Evolutionary conservation across 1,140 invertebrate species (phyloP), one percentile per base, ranked within the genome.

Genomic region (Rhizoglyphus robini): DNA sequence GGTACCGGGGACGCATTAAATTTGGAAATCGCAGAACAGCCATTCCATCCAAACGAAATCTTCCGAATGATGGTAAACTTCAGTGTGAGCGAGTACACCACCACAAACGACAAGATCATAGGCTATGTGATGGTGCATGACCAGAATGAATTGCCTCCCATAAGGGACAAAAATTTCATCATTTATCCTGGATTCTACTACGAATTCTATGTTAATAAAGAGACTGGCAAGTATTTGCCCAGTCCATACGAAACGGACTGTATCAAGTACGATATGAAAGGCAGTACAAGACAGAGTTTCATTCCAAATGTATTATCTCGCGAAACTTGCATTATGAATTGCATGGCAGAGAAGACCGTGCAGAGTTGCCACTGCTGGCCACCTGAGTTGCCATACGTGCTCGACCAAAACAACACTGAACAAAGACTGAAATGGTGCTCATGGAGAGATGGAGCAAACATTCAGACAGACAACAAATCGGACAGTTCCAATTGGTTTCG

Each of bases 181-280:
- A 31, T 65, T 20, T 65, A 59, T 47, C 64, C 64, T 3, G 64
- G 64, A 4, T 60, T n/a, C 34, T 65, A 46, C 29, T 65, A 65
- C 32, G 64, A 65, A 30, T 41, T 65, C 25, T 65, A 49, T 49
- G 34, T 65, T 29, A 63, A 5, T 1, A 65, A 69, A 59, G 49
- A 69, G 11, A 69, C 64, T 18, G 63, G 57, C 13, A 59, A 66
- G 18, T 47, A 70, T 2, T 41, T 70, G 23, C 65, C 69, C 0
- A 27, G 58, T 23, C 70, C 69, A 0, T 69, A 70, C 25, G 59
- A 62, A 18, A 70, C 69, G 0, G 68, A 70, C 36, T 70, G 69
- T 38, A 67, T 69, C 4, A 64, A 51, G 18, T 70, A 70, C 27
- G 51, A 63, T 18, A 5, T 13, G 31, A 58, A 4, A 46, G 20